Conservation (phyloP, 2,113 vertebrate species). For the Pseudorectes ferrugineus region DNA sequence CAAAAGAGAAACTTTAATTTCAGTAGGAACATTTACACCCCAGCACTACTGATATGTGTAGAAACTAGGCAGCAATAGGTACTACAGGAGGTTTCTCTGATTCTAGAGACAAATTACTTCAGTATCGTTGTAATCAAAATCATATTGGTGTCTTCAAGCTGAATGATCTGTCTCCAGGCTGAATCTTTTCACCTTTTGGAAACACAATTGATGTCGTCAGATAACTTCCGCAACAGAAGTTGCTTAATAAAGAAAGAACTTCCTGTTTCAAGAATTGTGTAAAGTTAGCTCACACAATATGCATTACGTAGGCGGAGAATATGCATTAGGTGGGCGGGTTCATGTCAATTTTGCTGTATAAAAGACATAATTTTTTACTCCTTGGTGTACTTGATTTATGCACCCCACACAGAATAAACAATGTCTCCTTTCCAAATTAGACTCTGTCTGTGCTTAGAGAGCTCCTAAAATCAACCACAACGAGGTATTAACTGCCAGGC, state of each 20-base stretch:
- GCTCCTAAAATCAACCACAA: not conserved
- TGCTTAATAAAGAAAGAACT: not conserved
- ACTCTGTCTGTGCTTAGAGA: not conserved
- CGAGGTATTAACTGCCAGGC: not conserved
- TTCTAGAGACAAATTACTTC: not conserved
- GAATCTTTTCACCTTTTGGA: not conserved
- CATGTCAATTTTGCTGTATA: not conserved
- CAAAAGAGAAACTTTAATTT: not conserved
- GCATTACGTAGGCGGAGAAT: not conserved
- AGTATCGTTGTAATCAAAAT: not conserved
- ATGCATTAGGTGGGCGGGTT: not conserved
- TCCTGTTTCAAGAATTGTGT: not conserved
- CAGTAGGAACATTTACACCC: not conserved
- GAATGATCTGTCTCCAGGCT: too few relatives aligned
- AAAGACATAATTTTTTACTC: not conserved
- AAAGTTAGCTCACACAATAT: not conserved
- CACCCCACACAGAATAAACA: not conserved
- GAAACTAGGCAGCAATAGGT: not conserved
- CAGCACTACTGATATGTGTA: rapidly evolving
- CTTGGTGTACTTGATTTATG: not conserved
- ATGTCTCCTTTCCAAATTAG: not conserved
- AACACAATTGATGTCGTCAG: rapidly evolving
- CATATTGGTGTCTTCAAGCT: not conserved
- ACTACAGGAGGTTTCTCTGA: not conserved
- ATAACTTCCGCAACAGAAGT: not conserved